phyloP scores from a whole-genome alignment of 2,797 vertebrate genomes.

The Poecilia velifera region DNA sequence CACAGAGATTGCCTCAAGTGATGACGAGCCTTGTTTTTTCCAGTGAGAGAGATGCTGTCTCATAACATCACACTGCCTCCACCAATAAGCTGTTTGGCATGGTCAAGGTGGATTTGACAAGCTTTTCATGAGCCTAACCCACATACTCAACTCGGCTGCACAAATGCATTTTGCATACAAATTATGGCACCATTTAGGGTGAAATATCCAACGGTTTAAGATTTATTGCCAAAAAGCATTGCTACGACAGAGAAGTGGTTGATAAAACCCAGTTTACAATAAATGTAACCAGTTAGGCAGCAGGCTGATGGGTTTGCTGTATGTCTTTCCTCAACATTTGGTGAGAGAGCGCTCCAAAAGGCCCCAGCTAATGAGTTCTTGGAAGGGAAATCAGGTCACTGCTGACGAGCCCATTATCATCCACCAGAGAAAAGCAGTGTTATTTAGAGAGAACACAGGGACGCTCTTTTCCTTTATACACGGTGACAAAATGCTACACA shows the following conservation, averaged over 20 bases:
- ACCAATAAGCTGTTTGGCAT: not conserved
- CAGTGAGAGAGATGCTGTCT: not conserved
- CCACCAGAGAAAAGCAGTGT: conserved; percentile 11
- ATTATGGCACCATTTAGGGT: not conserved
- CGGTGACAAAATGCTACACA: not conserved
- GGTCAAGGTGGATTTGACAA: not conserved
- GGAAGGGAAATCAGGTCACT: conserved; percentile 45
- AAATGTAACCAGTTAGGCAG: conserved; percentile 13
- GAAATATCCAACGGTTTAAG: not conserved
- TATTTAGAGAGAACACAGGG: not conserved
- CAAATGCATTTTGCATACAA: not conserved
- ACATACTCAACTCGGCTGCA: not conserved
- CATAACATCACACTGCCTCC: not conserved
- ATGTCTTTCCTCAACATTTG: conserved; percentile 42
- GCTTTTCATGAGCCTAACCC: not conserved
- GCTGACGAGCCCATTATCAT: conserved; percentile 39
- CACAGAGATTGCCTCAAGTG: not conserved
- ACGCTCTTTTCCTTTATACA: not conserved
- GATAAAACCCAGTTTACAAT: not conserved
- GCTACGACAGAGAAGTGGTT: not conserved
- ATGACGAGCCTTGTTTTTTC: not conserved
- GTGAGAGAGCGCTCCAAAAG: conserved; percentile 35
- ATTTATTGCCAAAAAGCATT: not conserved
- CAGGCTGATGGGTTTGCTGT: conserved; percentile 15
- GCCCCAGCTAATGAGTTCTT: conserved; percentile 49